Evolutionary conservation across 2,888 invertebrate genomes (phyloP).

Genomic region (Cephus rjabovi): DNA sequence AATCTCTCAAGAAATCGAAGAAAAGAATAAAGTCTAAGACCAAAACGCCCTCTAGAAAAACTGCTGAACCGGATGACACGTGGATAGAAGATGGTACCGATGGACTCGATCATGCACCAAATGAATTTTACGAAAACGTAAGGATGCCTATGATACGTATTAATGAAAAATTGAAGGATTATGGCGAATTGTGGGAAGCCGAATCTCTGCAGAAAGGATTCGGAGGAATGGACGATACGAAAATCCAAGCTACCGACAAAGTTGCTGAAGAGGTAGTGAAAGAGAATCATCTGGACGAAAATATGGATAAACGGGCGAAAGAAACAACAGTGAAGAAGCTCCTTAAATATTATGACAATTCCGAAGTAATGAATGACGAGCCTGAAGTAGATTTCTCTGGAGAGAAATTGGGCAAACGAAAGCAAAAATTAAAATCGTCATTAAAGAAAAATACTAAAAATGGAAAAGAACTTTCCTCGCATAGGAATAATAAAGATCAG

Average conservation of each 20-base stretch:
- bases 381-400: neutral
- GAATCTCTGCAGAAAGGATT: conserved; percentile 26
- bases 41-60: neutral
- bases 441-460: neutral
- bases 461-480: neutral
- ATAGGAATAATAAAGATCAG: neutral
- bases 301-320: conserved; percentile 24
- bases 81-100: conserved; percentile 29
- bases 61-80: conserved; percentile 20
- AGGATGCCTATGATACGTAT: conserved; percentile 16
- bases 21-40: neutral
- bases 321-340: conserved; percentile 27
- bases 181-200: conserved; percentile 43
- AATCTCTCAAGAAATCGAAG: neutral
- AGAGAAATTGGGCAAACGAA: neutral
- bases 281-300: conserved; percentile 17
- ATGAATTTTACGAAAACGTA: conserved; percentile 36
- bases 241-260: conserved; percentile 15
- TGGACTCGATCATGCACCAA: conserved; percentile 30
- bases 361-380: neutral
- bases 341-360: conserved; percentile 29
- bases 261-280: conserved; percentile 16
- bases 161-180: conserved; percentile 24
- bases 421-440: neutral
- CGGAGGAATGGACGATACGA: neutral